Evolutionary conservation across 2,113 vertebrate genomes (phyloP).

Genomic region (Xiphophorus hellerii): DNA sequence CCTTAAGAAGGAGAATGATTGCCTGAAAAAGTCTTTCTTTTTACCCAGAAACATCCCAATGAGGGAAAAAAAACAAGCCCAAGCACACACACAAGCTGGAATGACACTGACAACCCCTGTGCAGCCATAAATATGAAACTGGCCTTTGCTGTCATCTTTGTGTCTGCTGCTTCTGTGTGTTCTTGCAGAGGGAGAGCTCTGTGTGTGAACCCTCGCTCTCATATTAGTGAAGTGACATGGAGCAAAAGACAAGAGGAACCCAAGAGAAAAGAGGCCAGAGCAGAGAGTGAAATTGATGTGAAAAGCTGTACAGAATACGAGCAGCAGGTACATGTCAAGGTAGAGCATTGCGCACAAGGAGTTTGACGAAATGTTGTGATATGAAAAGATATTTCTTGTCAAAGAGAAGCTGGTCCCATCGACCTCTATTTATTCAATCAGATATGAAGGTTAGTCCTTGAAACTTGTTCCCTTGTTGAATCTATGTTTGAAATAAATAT

Average conservation of each 20-base stretch:
- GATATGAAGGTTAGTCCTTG: too few species aligned
- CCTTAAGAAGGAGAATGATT: too few species aligned
- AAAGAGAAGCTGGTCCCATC: too few species aligned
- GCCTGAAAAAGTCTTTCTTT: too few species aligned
- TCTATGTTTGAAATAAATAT: too few species aligned
- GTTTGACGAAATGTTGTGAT: not conserved
- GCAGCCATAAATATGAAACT: constrained; percentile 43
- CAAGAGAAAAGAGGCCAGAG: not conserved
- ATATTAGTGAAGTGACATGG: constrained; percentile 35
- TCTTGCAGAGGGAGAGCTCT: constrained; percentile 16
- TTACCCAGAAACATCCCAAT: not conserved
- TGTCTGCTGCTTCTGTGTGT: constrained; percentile 21
- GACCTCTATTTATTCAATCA: too few species aligned
- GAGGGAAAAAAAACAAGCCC: constrained; percentile 4
- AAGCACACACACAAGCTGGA: constrained; percentile 29
- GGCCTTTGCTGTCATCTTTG: constrained; percentile 36
- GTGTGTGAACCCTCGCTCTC: constrained; percentile 51
- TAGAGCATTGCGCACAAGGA: not conserved
- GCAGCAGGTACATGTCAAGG: constrained; percentile 5
- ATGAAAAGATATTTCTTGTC: too few species aligned
- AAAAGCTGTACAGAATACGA: constrained; percentile 4
- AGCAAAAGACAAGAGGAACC: constrained; percentile 35
- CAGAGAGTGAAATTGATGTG: constrained; percentile 11
- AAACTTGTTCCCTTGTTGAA: too few species aligned
- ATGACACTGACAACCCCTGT: constrained; percentile 37